phyloP scores from a whole-genome alignment of 2,888 invertebrate species.

The Carterocephalus palaemon region DNA sequence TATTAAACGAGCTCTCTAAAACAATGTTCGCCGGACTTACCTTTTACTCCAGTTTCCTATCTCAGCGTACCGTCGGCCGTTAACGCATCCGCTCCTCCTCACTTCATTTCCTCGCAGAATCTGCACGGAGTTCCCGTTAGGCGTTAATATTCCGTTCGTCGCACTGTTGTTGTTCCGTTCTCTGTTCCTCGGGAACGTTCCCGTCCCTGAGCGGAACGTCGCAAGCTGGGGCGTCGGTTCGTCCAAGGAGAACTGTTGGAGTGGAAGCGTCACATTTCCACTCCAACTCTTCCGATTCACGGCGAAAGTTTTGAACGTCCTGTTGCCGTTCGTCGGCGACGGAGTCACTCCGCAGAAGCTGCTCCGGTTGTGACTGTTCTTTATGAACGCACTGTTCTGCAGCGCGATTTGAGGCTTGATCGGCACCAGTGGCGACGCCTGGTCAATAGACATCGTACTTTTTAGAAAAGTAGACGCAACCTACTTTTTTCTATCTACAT shows the following conservation, averaged over 20 bases:
- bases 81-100: slow-evolving; percentile 72
- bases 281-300: slow-evolving; percentile 78
- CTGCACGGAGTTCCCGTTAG: slow-evolving; percentile 73
- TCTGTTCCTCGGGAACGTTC: slow-evolving; percentile 73
- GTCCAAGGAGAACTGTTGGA: slow-evolving; percentile 68
- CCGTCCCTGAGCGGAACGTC: slow-evolving; percentile 72
- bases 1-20: slow-evolving; percentile 10
- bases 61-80: slow-evolving; percentile 79
- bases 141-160: slow-evolving; percentile 73
- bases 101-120: slow-evolving; percentile 75
- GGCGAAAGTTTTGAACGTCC: slow-evolving; percentile 73
- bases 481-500: slow-evolving; percentile 69
- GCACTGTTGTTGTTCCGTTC: slow-evolving; percentile 71
- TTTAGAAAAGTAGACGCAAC: slow-evolving; percentile 53
- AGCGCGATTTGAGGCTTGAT: slow-evolving; percentile 72
- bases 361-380: slow-evolving; percentile 76
- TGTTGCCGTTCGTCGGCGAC: slow-evolving; percentile 64
- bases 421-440: slow-evolving; percentile 74
- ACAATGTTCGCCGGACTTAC: slow-evolving; percentile 48
- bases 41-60: slow-evolving; percentile 80
- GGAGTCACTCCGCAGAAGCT: slow-evolving; percentile 75
- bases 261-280: slow-evolving; percentile 73
- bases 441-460: slow-evolving; percentile 76
- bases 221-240: slow-evolving; percentile 67
- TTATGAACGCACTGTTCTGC: slow-evolving; percentile 72